Conservation (phyloP, 2,797 vertebrate species). For the Mormyrus hasselquistii region DNA sequence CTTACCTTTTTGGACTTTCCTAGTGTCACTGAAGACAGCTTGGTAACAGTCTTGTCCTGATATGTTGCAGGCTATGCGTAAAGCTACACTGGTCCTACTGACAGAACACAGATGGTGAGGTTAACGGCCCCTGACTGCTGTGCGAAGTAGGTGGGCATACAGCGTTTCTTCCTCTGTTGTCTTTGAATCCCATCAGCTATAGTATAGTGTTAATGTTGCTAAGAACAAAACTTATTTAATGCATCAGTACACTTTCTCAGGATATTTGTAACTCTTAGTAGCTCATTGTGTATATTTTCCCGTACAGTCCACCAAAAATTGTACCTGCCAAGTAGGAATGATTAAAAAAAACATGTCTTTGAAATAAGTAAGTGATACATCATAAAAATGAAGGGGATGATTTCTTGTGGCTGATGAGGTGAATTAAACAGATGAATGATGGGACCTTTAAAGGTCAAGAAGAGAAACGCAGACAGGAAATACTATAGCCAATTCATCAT, state of each 20-base stretch:
- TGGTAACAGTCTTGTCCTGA: neutral
- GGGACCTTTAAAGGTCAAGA: neutral
- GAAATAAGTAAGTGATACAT: neutral
- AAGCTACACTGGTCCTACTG: constrained; percentile 57
- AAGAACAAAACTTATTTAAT: neutral
- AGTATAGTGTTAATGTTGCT: neutral
- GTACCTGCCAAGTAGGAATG: neutral
- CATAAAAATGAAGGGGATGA: neutral
- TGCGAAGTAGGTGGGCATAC: constrained; percentile 55
- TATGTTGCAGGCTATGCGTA: constrained; percentile 32
- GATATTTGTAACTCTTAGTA: neutral
- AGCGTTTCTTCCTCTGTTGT: neutral
- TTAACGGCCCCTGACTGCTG: constrained; percentile 70
- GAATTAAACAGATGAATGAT: neutral
- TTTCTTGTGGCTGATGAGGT: constrained; percentile 3
- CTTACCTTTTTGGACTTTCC: constrained; percentile 8
- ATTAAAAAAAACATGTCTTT: neutral
- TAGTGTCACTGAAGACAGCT: neutral
- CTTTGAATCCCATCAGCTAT: neutral
- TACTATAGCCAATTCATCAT: neutral
- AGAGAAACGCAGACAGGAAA: neutral
- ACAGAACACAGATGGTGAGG: constrained; percentile 63
- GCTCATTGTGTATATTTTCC: neutral
- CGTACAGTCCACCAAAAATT: neutral
- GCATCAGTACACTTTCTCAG: neutral